These are phyloP conservation scores for Pholis gunnellus DNA, from an alignment of 2,113 vertebrate species.

Conservation along the genomic window DNA sequence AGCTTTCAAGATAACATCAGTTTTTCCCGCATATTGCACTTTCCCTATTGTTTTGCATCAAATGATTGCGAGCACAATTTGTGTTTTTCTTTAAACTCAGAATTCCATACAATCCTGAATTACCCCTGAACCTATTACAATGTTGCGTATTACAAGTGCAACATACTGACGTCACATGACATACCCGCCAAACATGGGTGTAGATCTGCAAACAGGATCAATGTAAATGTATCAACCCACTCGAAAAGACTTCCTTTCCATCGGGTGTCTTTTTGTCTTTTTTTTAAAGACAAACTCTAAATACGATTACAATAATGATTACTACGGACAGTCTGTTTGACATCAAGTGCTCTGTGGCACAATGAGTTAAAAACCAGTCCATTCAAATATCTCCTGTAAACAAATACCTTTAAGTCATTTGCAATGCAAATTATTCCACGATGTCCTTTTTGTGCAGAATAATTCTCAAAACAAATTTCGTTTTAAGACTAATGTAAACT, in stretches of 20 bases:
- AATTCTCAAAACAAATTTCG: slow-evolving; percentile 11
- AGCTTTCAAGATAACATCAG: background rate
- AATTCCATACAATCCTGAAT: background rate
- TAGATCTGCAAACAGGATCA: background rate
- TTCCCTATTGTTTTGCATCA: background rate
- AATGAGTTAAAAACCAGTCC: background rate
- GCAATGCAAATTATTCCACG: slow-evolving; percentile 20
- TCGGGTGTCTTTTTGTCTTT: background rate
- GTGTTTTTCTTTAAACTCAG: too few relatives aligned
- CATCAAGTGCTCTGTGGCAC: background rate
- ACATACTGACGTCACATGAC: background rate
- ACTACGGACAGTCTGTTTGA: background rate
- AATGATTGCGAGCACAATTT: background rate
- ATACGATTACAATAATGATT: too few relatives aligned
- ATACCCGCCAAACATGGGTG: background rate
- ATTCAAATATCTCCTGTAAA: background rate
- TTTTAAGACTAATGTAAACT: background rate
- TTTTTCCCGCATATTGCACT: background rate
- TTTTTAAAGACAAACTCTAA: background rate
- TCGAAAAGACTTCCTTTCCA: background rate
- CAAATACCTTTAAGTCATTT: slow-evolving; percentile 1
- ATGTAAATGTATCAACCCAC: background rate
- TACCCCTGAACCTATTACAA: too few relatives aligned
- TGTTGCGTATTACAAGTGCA: too few relatives aligned
- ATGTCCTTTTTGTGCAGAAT: slow-evolving; percentile 10